These are phyloP conservation scores for Acanthis flammea DNA, from an alignment of 2,797 vertebrate species.

Conservation along the genomic window DNA sequence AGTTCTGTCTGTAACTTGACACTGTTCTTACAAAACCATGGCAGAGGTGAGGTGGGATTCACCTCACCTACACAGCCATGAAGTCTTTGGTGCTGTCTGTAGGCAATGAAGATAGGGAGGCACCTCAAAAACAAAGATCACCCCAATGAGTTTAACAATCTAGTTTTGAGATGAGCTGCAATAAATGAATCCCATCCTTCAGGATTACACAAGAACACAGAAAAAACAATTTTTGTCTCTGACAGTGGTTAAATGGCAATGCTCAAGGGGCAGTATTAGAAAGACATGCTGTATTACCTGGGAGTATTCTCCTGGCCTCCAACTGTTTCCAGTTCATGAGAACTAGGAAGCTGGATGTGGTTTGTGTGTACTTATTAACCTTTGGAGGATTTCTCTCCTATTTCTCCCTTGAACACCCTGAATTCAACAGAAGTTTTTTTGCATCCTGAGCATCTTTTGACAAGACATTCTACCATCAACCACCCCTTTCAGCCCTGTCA, in stretches of 20 bases:
- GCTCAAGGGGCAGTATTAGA: neutral
- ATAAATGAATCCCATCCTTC: neutral
- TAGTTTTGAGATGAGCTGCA: neutral
- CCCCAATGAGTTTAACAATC: neutral
- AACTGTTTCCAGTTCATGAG: neutral
- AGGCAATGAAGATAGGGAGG: neutral
- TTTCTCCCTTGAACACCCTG: neutral
- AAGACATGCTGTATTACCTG: accelerated
- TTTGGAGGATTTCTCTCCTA: neutral
- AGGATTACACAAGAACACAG: neutral
- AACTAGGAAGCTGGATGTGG: neutral
- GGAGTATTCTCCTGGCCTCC: neutral
- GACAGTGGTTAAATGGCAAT: neutral
- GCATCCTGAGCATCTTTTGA: neutral
- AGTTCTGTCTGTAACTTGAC: neutral
- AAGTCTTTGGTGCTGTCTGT: neutral
- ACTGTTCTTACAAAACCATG: neutral
- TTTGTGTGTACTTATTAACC: neutral
- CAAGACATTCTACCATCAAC: neutral
- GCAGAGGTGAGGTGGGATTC: neutral
- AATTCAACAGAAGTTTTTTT: neutral
- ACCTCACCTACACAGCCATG: neutral
- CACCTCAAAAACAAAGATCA: neutral
- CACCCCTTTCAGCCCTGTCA: neutral
- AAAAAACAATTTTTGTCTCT: neutral